A percentile compares a stretch with the other conserved stretches of the same genome.
Conservation (phyloP, 1,140 invertebrate species). For the Stratiolaelaps scimitus region DNA sequence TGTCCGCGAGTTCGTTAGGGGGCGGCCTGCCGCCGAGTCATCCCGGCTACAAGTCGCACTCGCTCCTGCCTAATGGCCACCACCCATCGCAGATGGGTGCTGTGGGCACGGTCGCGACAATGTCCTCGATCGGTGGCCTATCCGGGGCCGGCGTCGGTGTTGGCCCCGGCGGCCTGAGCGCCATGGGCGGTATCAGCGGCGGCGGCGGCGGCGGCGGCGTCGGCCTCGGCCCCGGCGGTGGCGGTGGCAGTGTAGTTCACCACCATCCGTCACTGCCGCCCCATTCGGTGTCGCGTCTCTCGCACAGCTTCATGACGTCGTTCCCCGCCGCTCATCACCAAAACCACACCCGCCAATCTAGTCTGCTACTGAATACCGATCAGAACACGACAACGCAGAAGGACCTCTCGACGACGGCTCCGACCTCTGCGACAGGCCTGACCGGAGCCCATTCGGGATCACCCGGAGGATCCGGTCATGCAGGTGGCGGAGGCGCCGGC, state of each 20-base stretch:
- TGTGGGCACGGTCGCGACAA: too few species aligned
- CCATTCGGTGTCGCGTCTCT: constrained; percentile 18
- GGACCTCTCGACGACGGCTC: constrained; percentile 28
- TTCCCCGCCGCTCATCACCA: constrained; percentile 10
- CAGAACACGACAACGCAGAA: constrained; percentile 25
- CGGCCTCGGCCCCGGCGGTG: too few species aligned
- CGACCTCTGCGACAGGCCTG: constrained; percentile 8
- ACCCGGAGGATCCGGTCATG: too few species aligned
- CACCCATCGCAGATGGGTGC: constrained; percentile 11
- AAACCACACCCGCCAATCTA: constrained; percentile 28
- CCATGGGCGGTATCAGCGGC: too few species aligned
- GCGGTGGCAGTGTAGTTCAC: too few species aligned
- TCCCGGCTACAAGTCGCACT: constrained; percentile 18
- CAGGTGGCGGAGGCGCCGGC: too few species aligned
- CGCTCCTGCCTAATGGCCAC: constrained; percentile 18
- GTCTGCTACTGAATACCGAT: constrained; percentile 8
- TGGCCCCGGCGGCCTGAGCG: too few species aligned
- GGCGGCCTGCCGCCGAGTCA: constrained; percentile 6
- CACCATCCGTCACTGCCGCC: not conserved
- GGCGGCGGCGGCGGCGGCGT: too few species aligned
- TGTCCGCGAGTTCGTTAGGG: not conserved
- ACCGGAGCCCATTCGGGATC: not conserved
- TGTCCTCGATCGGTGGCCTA: too few species aligned
- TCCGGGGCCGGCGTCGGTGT: too few species aligned
- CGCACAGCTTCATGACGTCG: constrained; percentile 26